Evolutionary conservation across 2,113 vertebrate species (phyloP), one percentile per base, ranked within the genome.

Genomic region (Petaurus breviceps): DNA sequence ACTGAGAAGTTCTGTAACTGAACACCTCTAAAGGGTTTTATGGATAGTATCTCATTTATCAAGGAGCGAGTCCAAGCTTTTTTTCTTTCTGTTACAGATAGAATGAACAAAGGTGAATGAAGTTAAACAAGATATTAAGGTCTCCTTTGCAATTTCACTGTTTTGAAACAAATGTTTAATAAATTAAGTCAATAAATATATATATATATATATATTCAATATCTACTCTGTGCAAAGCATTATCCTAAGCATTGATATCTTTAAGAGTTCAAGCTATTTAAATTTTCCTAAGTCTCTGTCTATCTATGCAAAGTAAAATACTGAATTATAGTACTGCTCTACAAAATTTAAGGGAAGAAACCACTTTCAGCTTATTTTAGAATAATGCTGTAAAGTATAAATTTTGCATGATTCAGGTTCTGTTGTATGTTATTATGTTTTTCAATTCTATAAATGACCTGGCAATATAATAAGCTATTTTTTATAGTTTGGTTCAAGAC

Each of bases 11-110:
- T 92, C 6, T 95, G 0, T 92, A 23, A 47, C 3, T 94, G 3
- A 94, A 97, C 96, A 94, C 94, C 25, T 26, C 37, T 51, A 84
- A 94, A 97, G 52, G 90, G 95, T 1, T 92, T 95, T 19, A 7
- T 77, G 37, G 37, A 77, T 6, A 22, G 14, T 77, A n/a, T 43
- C 37, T 43, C 68, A 77, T 43, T 77, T 43, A 77, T 2, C 37
- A 8, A 43, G 68, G 68, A 77, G 37, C 37, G 43, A 43, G 37
- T 77, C 68, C 37, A n/a, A 77, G 12, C 0, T 77, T 61, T n/a
- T 22, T n/a, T 43, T 77, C 5, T 77, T 77, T 43, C 4, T 7
- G 2, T n/a, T 43, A 1, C 6, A 43, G 14, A 77, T 43, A 19
- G 68, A 7, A 77, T 31, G 43, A 43, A 43, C 16, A 22, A 77